Percentiles rank a stretch among this genome's conserved stretches.
phyloP scores from a whole-genome alignment of 2,888 invertebrate species.

The Nasonia oneida region DNA sequence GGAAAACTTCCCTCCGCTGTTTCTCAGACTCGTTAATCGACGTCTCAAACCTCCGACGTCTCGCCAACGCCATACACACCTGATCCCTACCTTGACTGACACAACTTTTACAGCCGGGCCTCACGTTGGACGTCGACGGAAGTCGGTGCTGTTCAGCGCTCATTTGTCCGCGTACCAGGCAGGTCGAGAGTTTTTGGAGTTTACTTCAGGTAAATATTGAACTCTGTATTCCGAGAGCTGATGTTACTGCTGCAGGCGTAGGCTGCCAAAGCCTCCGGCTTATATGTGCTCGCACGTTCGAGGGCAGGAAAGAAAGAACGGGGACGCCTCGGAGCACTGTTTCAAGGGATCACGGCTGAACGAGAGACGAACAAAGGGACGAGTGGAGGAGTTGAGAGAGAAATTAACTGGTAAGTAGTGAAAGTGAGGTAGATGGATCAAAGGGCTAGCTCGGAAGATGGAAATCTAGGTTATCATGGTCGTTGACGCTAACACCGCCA shows the following conservation, averaged over 20 bases:
- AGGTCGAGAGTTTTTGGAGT: slow-evolving; percentile 42
- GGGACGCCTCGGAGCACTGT: slow-evolving; percentile 20
- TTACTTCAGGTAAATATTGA: slow-evolving; percentile 58
- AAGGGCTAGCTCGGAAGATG: slow-evolving; percentile 23
- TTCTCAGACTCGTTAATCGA: slow-evolving; percentile 56
- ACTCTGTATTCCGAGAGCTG: slow-evolving; percentile 32
- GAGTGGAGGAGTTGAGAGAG: background rate
- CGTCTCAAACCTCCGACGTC: background rate
- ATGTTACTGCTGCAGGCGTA: background rate
- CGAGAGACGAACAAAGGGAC: slow-evolving; percentile 20
- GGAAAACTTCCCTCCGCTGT: slow-evolving; percentile 25
- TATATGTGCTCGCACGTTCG: slow-evolving; percentile 48
- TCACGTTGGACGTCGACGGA: background rate
- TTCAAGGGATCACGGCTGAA: background rate
- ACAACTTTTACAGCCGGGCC: slow-evolving; percentile 35
- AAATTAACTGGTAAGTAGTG: slow-evolving; percentile 36
- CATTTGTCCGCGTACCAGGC: background rate
- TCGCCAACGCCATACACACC: background rate
- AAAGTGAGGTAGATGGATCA: slow-evolving; percentile 32
- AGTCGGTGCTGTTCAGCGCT: slow-evolving; percentile 14
- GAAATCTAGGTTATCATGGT: slow-evolving; percentile 28
- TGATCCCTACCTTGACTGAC: slow-evolving; percentile 3
- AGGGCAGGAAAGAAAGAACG: slow-evolving; percentile 18
- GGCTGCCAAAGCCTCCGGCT: slow-evolving; percentile 7
- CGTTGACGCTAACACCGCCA: background rate